Base-by-base conservation (phyloP, 2,797 vertebrate species). In the Gadopsis marmoratus region DNA sequence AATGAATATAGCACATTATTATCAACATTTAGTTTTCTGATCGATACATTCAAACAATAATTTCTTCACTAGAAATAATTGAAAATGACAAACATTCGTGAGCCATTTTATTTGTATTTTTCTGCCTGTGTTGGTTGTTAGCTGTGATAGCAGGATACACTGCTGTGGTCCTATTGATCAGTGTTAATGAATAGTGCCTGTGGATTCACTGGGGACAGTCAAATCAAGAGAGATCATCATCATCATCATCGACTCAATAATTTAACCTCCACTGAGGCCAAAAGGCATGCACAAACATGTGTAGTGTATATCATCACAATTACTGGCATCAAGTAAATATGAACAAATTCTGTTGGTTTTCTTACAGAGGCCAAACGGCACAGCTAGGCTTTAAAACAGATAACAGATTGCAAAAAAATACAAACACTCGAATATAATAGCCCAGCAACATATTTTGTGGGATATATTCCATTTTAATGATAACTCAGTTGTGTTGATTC, bases 221-320 rank as follows among this genome's bases (percentile, higher is more conserved):
- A 45, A 85, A 83, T 73, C 17, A 68, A 74, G 33, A 69, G 69
- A 68, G 65, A 76, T 69, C 50, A 62, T 61, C 78, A 76, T 69
- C 50, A 62, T 61, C 78, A 78, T 41, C 80, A 78, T 45, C 4
- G 47, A 84, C 70, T 81, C 65, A 71, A 70, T 81, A 67, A 60
- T 37, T 17, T 56, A 33, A 74, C 26, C 71, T 70, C 67, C 45
- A n/a, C n/a, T 4, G 35, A 71, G 33, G 66, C 54, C 71, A 64
- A 76, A 69, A 53, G 16, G 29, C 58, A 67, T 13, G 60, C 13
- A 53, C 47, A 61, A 70, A 72, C 56, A 37, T 43, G 47, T 45
- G 43, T 39, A 39, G 7, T 11, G 37, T 37, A 14, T 33, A 39
- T 65, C 26, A 23, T 35, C 37, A 33, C 33, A 70, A 35, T 47